Conservation (phyloP, 2,113 vertebrate species). For the Silurus asotus region DNA sequence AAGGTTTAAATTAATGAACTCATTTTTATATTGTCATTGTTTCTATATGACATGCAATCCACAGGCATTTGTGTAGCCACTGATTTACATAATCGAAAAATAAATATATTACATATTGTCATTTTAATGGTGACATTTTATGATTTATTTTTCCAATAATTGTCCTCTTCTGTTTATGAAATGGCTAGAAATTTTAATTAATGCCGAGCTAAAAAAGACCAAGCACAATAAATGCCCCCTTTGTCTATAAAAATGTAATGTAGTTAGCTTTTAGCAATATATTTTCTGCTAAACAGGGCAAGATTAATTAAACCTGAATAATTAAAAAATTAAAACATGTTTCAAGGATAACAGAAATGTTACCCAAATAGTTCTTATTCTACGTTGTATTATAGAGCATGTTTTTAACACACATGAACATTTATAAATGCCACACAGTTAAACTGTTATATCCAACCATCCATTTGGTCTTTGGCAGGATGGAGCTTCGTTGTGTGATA, state of each 20-base stretch:
- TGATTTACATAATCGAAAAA: background rate
- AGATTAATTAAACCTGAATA: background rate
- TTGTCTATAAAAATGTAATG: background rate
- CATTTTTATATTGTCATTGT: background rate
- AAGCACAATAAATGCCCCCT: background rate
- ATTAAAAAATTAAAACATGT: background rate
- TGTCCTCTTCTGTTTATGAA: background rate
- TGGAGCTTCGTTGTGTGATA: conserved; percentile 97
- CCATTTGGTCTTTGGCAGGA: conserved; percentile 72
- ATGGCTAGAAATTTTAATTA: background rate
- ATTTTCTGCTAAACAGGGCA: background rate
- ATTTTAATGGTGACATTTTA: background rate
- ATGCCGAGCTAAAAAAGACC: background rate
- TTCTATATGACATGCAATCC: background rate
- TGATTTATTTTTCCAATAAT: background rate
- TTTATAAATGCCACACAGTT: background rate
- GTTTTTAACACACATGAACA: background rate
- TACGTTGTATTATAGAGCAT: background rate
- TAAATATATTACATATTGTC: background rate
- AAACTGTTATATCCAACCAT: background rate
- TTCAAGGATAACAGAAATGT: background rate
- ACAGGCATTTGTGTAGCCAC: background rate
- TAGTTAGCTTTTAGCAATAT: background rate
- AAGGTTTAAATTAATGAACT: background rate
- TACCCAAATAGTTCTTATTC: background rate